These are phyloP conservation scores for Eurytoma adleriae DNA, from an alignment of 2,888 invertebrate species.

Conservation along the genomic window DNA sequence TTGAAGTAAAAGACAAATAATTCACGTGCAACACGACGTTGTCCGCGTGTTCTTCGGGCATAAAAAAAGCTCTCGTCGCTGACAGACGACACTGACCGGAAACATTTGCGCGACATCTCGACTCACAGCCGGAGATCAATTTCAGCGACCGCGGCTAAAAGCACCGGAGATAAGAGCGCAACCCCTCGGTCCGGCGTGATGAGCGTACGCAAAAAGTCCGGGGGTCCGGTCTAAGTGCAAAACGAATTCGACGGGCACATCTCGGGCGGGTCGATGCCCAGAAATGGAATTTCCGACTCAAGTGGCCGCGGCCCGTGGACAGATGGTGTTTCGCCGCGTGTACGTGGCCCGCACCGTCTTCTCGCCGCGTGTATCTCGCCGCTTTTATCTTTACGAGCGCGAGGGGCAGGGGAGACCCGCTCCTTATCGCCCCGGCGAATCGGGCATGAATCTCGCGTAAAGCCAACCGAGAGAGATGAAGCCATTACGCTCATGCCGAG, in stretches of 20 bases:
- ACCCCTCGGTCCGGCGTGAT: background rate
- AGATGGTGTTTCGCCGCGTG: no score
- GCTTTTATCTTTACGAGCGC: conserved; percentile 66
- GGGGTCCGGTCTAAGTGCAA: conserved; percentile 3
- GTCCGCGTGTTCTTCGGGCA: no score
- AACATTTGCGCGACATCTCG: no score
- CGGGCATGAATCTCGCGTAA: conserved; percentile 68
- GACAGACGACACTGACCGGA: no score
- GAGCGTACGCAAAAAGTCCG: background rate
- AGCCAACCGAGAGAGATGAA: conserved; percentile 57
- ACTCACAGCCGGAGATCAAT: no score
- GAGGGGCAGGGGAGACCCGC: conserved; percentile 26
- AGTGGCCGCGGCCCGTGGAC: no score
- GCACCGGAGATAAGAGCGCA: no score
- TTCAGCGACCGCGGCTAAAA: no score
- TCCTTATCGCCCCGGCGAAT: conserved; percentile 59
- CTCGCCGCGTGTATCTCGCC: conserved; percentile 52
- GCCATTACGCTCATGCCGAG: background rate
- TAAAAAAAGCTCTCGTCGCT: no score
- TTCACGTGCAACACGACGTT: no score
- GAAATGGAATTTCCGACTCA: conserved; percentile 39
- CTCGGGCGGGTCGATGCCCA: background rate
- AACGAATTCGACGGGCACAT: background rate
- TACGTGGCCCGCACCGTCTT: conserved; percentile 14
- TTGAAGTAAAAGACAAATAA: no score